phyloP scores from a whole-genome alignment of 1,140 invertebrate species.

The Andricus grossulariae region DNA sequence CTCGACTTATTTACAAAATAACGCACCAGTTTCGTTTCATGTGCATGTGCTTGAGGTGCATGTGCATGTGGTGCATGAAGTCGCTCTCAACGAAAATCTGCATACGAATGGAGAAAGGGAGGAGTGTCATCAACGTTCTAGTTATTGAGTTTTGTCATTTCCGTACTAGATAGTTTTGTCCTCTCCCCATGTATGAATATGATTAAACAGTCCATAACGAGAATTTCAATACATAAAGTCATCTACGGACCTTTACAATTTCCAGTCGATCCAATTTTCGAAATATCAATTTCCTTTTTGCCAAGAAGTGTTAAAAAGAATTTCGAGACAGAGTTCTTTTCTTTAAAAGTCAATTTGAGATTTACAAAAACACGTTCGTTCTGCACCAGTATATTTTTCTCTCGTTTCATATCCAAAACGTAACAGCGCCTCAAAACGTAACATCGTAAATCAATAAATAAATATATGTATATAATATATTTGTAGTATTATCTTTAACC shows the following conservation, averaged over 20 bases:
- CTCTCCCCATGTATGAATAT: constrained; percentile 18
- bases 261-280: no score
- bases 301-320: background rate
- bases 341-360: background rate
- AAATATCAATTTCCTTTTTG: background rate
- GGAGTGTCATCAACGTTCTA: constrained; percentile 19
- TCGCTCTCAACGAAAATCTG: constrained; percentile 17
- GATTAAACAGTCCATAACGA: constrained; percentile 19
- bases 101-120: background rate
- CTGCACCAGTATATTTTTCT: constrained; percentile 59
- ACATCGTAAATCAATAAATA: constrained; percentile 72
- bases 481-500: constrained; percentile 40
- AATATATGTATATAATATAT: constrained; percentile 64
- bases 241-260: background rate
- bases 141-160: constrained; percentile 31
- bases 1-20: constrained; percentile 27
- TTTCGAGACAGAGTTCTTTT: background rate
- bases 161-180: constrained; percentile 18
- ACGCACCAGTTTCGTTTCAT: constrained; percentile 4
- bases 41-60: background rate
- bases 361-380: constrained; percentile 35
- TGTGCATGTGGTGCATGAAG: constrained; percentile 3
- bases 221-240: background rate
- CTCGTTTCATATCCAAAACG: constrained; percentile 51
- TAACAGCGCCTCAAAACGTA: constrained; percentile 65